Percentiles rank a stretch among this genome's conserved stretches.
These are phyloP conservation scores for Prionailurus bengalensis DNA, from an alignment of 2,113 vertebrate species.

Conservation along the genomic window DNA sequence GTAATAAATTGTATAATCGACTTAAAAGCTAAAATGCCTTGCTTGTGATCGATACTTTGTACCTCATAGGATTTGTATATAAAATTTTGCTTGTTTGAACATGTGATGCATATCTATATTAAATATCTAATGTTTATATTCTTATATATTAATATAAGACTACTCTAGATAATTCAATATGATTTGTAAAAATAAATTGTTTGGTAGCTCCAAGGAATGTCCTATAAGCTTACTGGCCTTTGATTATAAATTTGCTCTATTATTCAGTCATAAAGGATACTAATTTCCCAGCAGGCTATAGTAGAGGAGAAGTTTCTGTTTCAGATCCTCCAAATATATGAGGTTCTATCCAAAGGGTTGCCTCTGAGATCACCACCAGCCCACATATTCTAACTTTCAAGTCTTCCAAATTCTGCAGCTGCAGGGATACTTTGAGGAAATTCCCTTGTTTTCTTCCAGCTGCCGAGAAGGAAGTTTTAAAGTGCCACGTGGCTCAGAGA, in stretches of 20 bases:
- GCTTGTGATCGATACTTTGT: not conserved
- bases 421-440: slow-evolving; percentile 80
- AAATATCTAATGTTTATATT: not conserved
- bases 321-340: slow-evolving; percentile 66
- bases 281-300: slow-evolving; percentile 63
- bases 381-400: slow-evolving; percentile 69
- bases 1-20: not conserved
- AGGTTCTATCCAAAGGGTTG: slow-evolving; percentile 75
- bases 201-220: slow-evolving; percentile 58
- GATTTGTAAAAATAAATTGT: slow-evolving; percentile 60
- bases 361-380: slow-evolving; percentile 79
- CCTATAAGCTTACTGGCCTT: slow-evolving; percentile 55
- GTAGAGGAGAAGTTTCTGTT: slow-evolving; percentile 71
- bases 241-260: slow-evolving; percentile 56
- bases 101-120: not conserved
- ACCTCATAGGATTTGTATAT: slow-evolving; percentile 6
- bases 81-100: slow-evolving; percentile 43
- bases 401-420: slow-evolving; percentile 81
- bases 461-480: slow-evolving; percentile 79
- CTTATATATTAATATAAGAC: slow-evolving; percentile 23
- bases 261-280: slow-evolving; percentile 54
- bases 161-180: not conserved
- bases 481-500: slow-evolving; percentile 75
- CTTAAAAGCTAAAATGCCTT: not conserved
- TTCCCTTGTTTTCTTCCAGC: slow-evolving; percentile 78